These are phyloP conservation scores for Drosophila affinis DNA, from an alignment of 2,888 invertebrate genomes.

Conservation along the genomic window DNA sequence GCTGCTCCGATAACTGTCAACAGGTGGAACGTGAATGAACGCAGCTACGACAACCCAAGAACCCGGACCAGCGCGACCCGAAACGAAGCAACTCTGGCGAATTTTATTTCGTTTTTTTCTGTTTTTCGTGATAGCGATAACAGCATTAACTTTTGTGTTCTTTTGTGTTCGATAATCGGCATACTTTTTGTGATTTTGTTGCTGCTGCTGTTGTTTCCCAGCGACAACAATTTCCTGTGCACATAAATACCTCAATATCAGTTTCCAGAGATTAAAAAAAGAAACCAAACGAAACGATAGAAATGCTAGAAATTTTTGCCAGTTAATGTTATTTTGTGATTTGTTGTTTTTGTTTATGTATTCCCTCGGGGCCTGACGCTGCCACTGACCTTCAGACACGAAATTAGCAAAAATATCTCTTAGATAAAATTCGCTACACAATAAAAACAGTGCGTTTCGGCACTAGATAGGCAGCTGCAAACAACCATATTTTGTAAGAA, in stretches of 20 bases:
- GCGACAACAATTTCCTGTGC: slow-evolving; percentile 68
- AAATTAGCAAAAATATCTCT: slow-evolving; percentile 55
- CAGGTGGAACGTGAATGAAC: slow-evolving; percentile 76
- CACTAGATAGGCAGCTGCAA: background rate
- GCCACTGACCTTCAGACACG: slow-evolving; percentile 72
- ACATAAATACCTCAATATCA: slow-evolving; percentile 70
- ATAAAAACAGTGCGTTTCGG: background rate
- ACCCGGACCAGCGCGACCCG: slow-evolving; percentile 15
- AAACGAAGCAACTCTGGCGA: slow-evolving; percentile 31
- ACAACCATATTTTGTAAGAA: background rate
- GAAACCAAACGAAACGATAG: slow-evolving; percentile 1
- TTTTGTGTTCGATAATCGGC: slow-evolving; percentile 26
- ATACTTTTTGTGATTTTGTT: slow-evolving; percentile 37
- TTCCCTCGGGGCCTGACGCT: slow-evolving; percentile 58
- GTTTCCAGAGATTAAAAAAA: slow-evolving; percentile 47
- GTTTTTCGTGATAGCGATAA: slow-evolving; percentile 43
- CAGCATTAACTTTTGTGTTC: slow-evolving; percentile 25
- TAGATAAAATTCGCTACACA: background rate
- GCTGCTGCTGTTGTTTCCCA: slow-evolving; percentile 1
- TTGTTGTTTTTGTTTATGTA: slow-evolving; percentile 28
- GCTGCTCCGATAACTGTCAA: slow-evolving; percentile 37
- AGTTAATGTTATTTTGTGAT: slow-evolving; percentile 45
- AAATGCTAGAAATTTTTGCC: slow-evolving; percentile 15
- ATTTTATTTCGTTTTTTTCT: slow-evolving; percentile 3
- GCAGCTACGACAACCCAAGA: slow-evolving; percentile 48